A percentile compares a stretch with the other conserved stretches of the same genome.
Evolutionary conservation across 2,888 invertebrate genomes (phyloP).

Genomic region (Atrina japonica): DNA sequence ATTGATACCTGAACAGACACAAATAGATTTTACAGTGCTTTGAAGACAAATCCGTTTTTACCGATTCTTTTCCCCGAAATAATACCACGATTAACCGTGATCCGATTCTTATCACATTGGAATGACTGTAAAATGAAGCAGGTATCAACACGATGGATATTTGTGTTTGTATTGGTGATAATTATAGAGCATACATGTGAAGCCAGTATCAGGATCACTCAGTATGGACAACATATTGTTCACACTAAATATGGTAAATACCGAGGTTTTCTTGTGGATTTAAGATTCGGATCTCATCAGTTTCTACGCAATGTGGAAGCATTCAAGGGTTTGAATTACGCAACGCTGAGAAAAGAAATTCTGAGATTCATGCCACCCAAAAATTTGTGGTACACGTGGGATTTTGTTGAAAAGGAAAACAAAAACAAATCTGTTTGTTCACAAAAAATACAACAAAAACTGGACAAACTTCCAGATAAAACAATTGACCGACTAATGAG

Average conservation of each 20-base stretch:
- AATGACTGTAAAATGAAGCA: too few species aligned
- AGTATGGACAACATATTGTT: conserved; percentile 11
- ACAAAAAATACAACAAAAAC: neutral
- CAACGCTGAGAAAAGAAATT: neutral
- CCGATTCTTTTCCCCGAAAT: too few species aligned
- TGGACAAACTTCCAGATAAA: neutral
- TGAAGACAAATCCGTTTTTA: too few species aligned
- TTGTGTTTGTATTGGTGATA: too few species aligned
- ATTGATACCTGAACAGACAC: too few species aligned
- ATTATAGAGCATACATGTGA: too few species aligned
- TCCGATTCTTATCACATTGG: too few species aligned
- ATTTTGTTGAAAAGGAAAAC: conserved; percentile 1
- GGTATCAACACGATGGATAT: too few species aligned
- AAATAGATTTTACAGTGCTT: too few species aligned
- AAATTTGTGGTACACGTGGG: conserved; percentile 7
- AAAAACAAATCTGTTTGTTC: neutral
- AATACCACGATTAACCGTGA: too few species aligned
- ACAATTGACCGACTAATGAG: neutral
- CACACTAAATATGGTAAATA: conserved; percentile 3
- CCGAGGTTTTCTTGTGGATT: conserved; percentile 8
- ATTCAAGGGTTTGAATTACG: conserved; percentile 10
- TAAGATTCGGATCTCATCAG: neutral
- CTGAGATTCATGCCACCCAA: conserved; percentile 17
- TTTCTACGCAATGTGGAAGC: conserved; percentile 4
- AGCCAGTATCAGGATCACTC: too few species aligned